These are phyloP conservation scores for Ptychochromis oligacanthus DNA, from an alignment of 2,113 vertebrate species.

Conservation along the genomic window DNA sequence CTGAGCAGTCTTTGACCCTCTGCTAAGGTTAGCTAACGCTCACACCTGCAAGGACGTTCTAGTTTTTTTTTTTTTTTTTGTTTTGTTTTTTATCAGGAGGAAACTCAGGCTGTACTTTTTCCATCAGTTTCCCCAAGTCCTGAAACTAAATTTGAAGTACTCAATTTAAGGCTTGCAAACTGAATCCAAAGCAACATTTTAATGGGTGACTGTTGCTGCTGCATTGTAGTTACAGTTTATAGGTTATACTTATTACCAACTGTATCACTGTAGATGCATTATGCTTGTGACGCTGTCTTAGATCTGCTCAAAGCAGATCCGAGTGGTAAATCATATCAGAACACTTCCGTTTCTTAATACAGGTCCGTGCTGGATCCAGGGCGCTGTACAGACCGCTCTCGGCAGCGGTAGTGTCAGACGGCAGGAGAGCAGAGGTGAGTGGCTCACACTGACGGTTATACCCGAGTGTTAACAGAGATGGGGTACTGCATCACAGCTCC, in stretches of 20 bases:
- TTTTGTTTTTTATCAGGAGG: not conserved
- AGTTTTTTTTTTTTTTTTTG: no score
- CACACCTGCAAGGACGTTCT: slow-evolving; percentile 58
- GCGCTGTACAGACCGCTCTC: slow-evolving; percentile 92
- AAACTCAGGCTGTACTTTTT: not conserved
- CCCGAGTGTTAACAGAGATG: no score
- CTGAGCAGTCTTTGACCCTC: slow-evolving; percentile 40
- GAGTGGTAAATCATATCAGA: not conserved
- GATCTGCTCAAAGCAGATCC: not conserved
- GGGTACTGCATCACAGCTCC: no score
- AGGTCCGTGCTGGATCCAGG: slow-evolving; percentile 95
- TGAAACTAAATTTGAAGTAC: not conserved
- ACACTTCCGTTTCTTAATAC: slow-evolving; percentile 12
- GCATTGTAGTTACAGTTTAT: not conserved
- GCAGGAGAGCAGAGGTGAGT: slow-evolving; percentile 90
- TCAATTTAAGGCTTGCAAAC: not conserved
- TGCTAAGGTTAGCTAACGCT: slow-evolving; percentile 44
- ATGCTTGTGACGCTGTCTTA: not conserved
- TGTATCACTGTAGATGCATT: not conserved
- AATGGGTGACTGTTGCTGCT: not conserved
- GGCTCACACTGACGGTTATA: no score
- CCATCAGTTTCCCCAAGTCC: not conserved
- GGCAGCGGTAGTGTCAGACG: slow-evolving; percentile 88
- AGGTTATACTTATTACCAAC: not conserved
- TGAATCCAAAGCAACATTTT: not conserved